Evolutionary conservation across 2,113 vertebrate genomes (phyloP).

Genomic region (Archocentrus centrarchus): DNA sequence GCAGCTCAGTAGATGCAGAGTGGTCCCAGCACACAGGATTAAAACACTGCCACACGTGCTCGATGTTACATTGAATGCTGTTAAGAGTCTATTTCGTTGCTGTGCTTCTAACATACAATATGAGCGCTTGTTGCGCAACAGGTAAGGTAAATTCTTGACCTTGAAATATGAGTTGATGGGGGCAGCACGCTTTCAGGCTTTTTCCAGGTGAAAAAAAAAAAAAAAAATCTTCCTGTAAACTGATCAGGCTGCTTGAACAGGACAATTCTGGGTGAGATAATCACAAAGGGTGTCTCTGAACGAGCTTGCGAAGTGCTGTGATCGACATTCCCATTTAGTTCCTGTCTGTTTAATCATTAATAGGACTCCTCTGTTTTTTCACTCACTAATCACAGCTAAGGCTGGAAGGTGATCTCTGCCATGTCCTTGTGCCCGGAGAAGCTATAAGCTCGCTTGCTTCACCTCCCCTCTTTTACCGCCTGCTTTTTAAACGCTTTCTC

Average conservation of each 20-base stretch:
- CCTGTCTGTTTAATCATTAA: constrained; percentile 7
- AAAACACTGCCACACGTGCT: fast-evolving
- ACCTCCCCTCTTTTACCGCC: neutral
- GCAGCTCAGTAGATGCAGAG: neutral
- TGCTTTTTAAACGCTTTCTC: neutral
- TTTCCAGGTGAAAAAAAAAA: neutral
- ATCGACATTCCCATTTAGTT: neutral
- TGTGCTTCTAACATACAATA: neutral
- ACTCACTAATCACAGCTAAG: neutral
- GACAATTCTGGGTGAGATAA: neutral
- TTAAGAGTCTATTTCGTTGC: neutral
- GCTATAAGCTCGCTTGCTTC: neutral
- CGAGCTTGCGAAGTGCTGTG: neutral
- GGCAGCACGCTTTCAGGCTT: neutral
- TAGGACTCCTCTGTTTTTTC: neutral
- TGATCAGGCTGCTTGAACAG: neutral
- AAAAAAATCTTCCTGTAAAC: neutral
- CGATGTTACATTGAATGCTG: neutral
- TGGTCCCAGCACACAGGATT: neutral
- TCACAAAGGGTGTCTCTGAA: neutral
- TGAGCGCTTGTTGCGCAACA: neutral
- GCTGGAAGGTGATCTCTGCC: neutral
- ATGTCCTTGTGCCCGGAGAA: neutral
- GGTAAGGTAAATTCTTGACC: neutral
- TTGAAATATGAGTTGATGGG: neutral